A percentile compares a stretch with the other conserved stretches of the same genome.
phyloP scores from a whole-genome alignment of 2,113 vertebrate species.

The Danionella cerebrum region DNA sequence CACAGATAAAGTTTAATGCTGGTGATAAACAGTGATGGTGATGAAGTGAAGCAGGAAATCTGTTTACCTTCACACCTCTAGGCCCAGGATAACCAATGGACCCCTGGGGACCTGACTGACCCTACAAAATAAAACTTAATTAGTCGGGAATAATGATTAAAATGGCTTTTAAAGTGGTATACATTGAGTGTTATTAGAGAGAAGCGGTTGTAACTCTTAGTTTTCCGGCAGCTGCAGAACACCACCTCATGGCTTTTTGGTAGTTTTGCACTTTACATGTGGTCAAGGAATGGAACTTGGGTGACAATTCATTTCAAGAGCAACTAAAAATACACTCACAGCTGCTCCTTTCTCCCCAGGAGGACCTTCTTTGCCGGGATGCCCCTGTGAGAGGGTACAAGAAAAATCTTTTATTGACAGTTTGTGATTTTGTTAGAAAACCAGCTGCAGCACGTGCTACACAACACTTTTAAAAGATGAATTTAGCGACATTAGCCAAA shows the following conservation, averaged over 20 bases:
- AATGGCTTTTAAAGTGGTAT: neutral
- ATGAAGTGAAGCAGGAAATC: neutral
- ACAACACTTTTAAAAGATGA: no score
- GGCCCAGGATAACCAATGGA: constrained; percentile 94
- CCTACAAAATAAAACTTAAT: constrained; percentile 57
- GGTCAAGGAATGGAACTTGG: neutral
- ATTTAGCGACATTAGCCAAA: no score
- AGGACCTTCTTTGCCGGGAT: constrained; percentile 95
- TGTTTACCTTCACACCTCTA: constrained; percentile 89
- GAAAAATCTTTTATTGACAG: neutral
- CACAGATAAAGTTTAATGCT: constrained; percentile 2
- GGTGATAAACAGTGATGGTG: neutral
- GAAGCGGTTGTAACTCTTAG: neutral
- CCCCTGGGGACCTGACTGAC: constrained; percentile 81
- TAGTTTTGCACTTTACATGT: neutral
- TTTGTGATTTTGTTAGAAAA: neutral
- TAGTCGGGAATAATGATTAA: neutral
- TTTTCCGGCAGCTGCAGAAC: neutral
- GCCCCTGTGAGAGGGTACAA: constrained; percentile 68
- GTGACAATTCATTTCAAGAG: neutral
- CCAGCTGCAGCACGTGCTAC: neutral
- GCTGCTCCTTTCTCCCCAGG: constrained; percentile 84
- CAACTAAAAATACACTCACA: constrained; percentile 63
- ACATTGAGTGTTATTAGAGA: neutral
- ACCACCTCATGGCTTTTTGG: neutral